Evolutionary conservation across 2,888 invertebrate genomes (phyloP).

Genomic region (Mythimna ferrago): DNA sequence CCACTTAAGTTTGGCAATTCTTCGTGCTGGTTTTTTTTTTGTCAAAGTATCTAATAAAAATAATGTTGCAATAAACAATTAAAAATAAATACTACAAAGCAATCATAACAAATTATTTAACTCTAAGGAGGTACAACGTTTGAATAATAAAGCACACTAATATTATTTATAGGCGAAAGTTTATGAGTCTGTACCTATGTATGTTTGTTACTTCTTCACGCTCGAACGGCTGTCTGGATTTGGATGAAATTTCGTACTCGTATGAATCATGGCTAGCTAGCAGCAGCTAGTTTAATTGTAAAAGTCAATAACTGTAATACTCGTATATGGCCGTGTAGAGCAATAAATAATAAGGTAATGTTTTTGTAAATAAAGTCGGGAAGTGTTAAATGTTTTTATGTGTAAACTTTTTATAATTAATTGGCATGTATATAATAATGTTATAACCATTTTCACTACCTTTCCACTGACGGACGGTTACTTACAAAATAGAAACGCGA

Average conservation of each 20-base stretch:
- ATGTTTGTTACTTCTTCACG: too few species aligned
- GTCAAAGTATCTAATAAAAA: background rate
- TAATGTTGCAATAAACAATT: background rate
- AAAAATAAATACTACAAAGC: background rate
- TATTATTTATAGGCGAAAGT: too few species aligned
- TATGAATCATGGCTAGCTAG: background rate
- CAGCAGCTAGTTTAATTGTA: background rate
- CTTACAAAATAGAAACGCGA: slow-evolving; percentile 50
- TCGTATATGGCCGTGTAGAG: background rate
- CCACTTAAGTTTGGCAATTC: too few species aligned
- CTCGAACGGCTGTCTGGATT: too few species aligned
- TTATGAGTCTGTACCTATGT: too few species aligned
- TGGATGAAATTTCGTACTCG: background rate
- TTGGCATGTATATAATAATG: slow-evolving; percentile 32
- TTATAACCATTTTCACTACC: slow-evolving; percentile 46
- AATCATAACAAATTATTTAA: background rate
- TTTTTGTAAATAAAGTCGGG: slow-evolving; percentile 15
- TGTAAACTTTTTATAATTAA: slow-evolving; percentile 44
- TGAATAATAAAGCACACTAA: slow-evolving; percentile 1
- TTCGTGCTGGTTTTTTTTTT: background rate
- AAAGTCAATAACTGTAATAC: background rate
- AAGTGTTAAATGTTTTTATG: slow-evolving; percentile 18
- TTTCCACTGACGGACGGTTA: slow-evolving; percentile 26
- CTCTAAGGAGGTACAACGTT: background rate
- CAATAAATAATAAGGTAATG: background rate